Conservation (phyloP, 1,140 invertebrate species). For the Trypoxylus dichotomus region DNA sequence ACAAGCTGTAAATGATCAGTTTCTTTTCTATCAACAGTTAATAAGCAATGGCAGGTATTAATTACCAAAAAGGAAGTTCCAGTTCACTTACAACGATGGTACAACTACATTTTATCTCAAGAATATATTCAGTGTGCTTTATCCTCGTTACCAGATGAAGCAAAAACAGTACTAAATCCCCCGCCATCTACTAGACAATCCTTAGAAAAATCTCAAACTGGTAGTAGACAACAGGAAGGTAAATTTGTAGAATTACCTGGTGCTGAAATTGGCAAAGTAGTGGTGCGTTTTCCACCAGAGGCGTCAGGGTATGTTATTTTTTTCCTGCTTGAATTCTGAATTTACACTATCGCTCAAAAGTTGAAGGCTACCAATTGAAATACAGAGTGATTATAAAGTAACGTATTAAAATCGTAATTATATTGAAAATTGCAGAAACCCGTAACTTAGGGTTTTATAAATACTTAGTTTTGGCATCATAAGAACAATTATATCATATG, state of each 20-base stretch:
- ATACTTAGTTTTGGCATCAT: no score
- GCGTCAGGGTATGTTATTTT: slow-evolving; percentile 89
- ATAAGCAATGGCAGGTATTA: slow-evolving; percentile 45
- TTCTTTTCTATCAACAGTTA: slow-evolving; percentile 31
- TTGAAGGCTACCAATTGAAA: no score
- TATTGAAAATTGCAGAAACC: no score
- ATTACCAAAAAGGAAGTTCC: slow-evolving; percentile 57
- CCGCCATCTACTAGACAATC: slow-evolving; percentile 37
- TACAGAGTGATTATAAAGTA: no score
- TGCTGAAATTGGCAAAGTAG: slow-evolving; percentile 94
- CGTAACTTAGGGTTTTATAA: no score
- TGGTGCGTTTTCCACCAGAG: slow-evolving; percentile 96
- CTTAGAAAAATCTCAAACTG: slow-evolving; percentile 33
- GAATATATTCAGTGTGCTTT: slow-evolving; percentile 59
- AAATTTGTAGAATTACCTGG: slow-evolving; percentile 97
- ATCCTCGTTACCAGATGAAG: slow-evolving; percentile 61
- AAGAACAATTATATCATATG: no score
- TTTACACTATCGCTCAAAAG: no score
- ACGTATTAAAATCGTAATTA: no score
- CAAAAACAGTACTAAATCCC: slow-evolving; percentile 47
- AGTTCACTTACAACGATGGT: slow-evolving; percentile 71
- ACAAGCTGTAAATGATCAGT: no score
- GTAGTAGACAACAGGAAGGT: slow-evolving; percentile 67
- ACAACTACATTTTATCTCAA: slow-evolving; percentile 63
- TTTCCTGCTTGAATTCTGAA: no score